Conservation (phyloP, 2,888 invertebrate genomes). For the Gortyna flavago region DNA sequence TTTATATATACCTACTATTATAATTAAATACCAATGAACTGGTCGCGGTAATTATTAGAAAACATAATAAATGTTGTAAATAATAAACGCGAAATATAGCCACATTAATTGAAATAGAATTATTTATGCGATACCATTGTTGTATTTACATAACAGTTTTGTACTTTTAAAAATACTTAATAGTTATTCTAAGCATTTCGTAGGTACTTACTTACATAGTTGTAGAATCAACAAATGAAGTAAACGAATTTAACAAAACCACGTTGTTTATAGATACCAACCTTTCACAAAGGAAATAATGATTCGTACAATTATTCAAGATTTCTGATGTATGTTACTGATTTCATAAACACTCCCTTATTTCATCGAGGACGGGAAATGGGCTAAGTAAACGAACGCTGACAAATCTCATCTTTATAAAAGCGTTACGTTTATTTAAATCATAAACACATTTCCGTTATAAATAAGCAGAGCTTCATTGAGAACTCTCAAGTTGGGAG, state of each 20-base stretch:
- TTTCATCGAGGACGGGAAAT: conserved; percentile 56
- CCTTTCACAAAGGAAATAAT: conserved; percentile 6
- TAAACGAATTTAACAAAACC: neutral
- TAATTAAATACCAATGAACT: conserved; percentile 30
- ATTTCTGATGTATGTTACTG: conserved; percentile 31
- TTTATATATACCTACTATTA: conserved; percentile 27
- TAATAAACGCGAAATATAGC: conserved; percentile 10
- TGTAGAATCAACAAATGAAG: neutral
- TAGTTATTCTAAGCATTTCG: neutral
- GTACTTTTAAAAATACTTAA: neutral
- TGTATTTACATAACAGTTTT: neutral
- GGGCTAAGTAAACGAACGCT: conserved; percentile 62
- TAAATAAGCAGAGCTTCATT: conserved; percentile 83
- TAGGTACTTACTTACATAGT: neutral
- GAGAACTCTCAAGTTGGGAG: conserved; percentile 83
- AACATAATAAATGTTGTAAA: conserved; percentile 26
- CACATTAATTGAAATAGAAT: conserved; percentile 16
- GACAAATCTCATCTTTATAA: conserved; percentile 65
- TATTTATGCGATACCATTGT: conserved; percentile 6
- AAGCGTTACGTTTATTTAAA: conserved; percentile 66
- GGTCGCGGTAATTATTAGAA: conserved; percentile 47
- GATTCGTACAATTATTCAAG: conserved; percentile 15
- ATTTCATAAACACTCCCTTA: conserved; percentile 47
- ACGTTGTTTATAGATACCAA: neutral
- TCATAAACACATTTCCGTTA: conserved; percentile 76